phyloP scores from a whole-genome alignment of 2,797 vertebrate genomes.

The Mus caroli region DNA sequence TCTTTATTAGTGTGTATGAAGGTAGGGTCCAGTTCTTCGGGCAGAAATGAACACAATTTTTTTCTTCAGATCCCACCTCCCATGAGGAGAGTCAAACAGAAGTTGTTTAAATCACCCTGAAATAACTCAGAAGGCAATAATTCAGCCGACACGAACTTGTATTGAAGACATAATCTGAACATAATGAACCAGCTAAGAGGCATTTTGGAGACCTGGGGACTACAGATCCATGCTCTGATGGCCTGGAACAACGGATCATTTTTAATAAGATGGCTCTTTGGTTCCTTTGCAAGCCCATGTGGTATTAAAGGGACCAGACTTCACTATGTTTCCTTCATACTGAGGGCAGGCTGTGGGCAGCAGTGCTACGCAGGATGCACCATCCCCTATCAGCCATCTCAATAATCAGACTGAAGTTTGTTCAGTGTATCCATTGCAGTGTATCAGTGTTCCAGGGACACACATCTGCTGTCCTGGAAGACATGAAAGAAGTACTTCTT shows the following conservation, averaged over 20 bases:
- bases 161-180: not conserved
- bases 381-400: not conserved
- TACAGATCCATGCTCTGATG: not conserved
- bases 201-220: not conserved
- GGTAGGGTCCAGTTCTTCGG: not conserved
- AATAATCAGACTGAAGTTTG: too few species aligned
- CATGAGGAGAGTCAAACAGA: not conserved
- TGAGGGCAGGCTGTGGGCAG: not conserved
- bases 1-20: not conserved
- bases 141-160: not conserved
- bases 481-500: fast-evolving
- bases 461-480: not conserved
- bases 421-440: too few species aligned
- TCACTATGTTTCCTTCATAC: fast-evolving
- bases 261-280: not conserved
- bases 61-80: not conserved
- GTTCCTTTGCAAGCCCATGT: not conserved
- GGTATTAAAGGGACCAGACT: not conserved
- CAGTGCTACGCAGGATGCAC: not conserved
- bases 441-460: too few species aligned
- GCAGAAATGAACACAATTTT: not conserved
- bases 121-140: not conserved
- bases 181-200: not conserved
- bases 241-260: not conserved
- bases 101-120: not conserved